Evolutionary conservation across 1,140 invertebrate genomes (phyloP).

Genomic region (Trichogramma pretiosum): DNA sequence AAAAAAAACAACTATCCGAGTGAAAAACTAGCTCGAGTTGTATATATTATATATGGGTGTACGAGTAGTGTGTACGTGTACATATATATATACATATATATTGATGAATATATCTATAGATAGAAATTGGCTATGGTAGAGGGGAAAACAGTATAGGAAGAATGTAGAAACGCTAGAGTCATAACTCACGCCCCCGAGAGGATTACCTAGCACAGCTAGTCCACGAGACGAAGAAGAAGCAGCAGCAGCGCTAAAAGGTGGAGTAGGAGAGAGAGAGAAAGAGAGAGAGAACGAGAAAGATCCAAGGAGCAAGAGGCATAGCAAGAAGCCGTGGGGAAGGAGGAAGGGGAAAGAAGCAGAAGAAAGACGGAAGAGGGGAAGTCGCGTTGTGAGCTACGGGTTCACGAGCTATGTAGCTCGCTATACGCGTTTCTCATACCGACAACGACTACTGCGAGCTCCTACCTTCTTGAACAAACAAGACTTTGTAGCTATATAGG

Average conservation of each 20-base stretch:
- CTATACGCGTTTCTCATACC: slow-evolving; percentile 49
- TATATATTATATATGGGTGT: too few relatives aligned
- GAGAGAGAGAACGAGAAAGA: slow-evolving; percentile 35
- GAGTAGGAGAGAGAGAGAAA: slow-evolving; percentile 19
- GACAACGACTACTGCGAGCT: slow-evolving; percentile 26
- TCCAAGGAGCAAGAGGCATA: slow-evolving; percentile 36
- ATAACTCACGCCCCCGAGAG: slow-evolving; percentile 49
- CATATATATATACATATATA: slow-evolving; percentile 1
- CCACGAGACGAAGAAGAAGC: slow-evolving; percentile 4
- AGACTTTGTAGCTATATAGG: slow-evolving; percentile 32
- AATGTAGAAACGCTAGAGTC: slow-evolving; percentile 31
- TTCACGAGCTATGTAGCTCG: slow-evolving; percentile 46
- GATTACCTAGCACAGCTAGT: slow-evolving; percentile 45
- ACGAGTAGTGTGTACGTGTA: not conserved
- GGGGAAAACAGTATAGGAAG: slow-evolving; percentile 18
- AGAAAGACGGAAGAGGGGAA: too few relatives aligned
- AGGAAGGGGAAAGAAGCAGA: too few relatives aligned
- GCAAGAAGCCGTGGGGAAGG: too few relatives aligned
- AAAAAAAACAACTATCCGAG: slow-evolving; percentile 4
- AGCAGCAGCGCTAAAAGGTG: not conserved
- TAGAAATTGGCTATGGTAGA: slow-evolving; percentile 19
- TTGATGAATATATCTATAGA: slow-evolving; percentile 6
- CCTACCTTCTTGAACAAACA: slow-evolving; percentile 22
- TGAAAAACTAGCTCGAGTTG: slow-evolving; percentile 16
- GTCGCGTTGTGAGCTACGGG: slow-evolving; percentile 47